Evolutionary conservation across 2,113 vertebrate species (phyloP).

Genomic region (Hiodon tergisus): DNA sequence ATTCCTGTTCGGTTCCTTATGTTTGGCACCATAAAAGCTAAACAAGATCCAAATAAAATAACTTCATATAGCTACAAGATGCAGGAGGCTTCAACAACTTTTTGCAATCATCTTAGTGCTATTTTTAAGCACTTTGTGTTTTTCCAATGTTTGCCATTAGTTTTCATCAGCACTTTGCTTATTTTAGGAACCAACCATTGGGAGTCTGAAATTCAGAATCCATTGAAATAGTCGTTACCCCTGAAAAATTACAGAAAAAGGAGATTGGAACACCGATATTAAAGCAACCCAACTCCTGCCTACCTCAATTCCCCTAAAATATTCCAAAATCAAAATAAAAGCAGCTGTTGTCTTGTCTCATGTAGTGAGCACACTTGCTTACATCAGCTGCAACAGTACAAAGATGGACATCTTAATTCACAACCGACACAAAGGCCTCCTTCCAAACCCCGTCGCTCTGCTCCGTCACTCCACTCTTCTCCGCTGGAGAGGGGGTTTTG

Average conservation of each 20-base stretch:
- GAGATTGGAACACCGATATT: not conserved
- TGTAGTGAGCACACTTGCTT: constrained; percentile 4
- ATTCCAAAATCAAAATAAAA: constrained; percentile 13
- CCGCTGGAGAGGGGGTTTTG: not conserved
- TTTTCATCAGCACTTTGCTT: not conserved
- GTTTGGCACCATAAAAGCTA: not conserved
- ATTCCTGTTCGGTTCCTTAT: not conserved
- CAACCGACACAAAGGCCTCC: not conserved
- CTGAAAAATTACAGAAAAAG: constrained; percentile 9
- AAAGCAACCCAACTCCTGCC: constrained; percentile 5
- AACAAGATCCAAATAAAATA: not conserved
- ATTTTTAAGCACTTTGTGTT: not conserved
- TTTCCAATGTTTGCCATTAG: constrained; percentile 12
- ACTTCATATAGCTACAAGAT: constrained; percentile 10
- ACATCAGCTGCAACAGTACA: not conserved
- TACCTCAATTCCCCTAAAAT: constrained; percentile 1
- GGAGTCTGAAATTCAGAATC: not conserved
- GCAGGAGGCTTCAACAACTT: not conserved
- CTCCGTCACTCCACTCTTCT: not conserved
- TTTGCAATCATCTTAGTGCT: constrained; percentile 4
- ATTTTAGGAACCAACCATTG: not conserved
- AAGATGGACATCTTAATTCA: not conserved
- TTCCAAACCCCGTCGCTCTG: not conserved
- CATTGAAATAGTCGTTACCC: not conserved
- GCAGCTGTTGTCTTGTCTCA: not conserved